Base-by-base conservation (phyloP, 2,888 invertebrate genomes). In the Cerceris rybyensis region DNA sequence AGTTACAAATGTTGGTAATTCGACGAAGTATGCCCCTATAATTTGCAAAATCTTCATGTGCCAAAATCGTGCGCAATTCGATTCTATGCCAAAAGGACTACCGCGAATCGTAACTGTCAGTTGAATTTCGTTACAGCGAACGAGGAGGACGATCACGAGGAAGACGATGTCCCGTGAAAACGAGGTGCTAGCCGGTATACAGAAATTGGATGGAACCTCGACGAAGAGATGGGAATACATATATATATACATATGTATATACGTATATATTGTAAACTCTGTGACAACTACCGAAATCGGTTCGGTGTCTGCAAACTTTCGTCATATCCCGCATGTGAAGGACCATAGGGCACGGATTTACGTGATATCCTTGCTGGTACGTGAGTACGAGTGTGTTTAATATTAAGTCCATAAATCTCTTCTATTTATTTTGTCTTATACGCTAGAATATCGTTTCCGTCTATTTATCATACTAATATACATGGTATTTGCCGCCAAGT, bases 201-300 rank as follows among this genome's bases (percentile, higher is more conserved):
- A 61, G 87, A 84, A 86, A 87, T 86, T 86, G 86, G 86, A 86
- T 82, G 81, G 80, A 77, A 85, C 84, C 84, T 85, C 77, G 42
- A 69, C 63, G 76, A 78, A 74, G 73, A 71, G 64, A 59, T 70
- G 74, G 64, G 78, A 65, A 78, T 82, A 28, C 28, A 28, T 28
- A 28, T 28, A 28, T 28, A 28, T 4, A 28, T 28, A 28, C 28
- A 28, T 28, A 28, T 28, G 4, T 28, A 28, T 28, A 28, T 28
- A 28, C 4, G 28, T 28, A 87, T 83, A 87, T 81, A 83, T 80
- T 73, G 87, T 83, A 82, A 88, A 87, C 86, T 87, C 76, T 63
- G 78, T 83, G 88, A 87, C 86, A 87, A 86, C 83, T 84, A 80
- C 79, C 71, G 84, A 70, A 82, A 82, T 85, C 80, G 86, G 76